Conservation (phyloP, 2,888 invertebrate genomes). For the Orthosia incerta region DNA sequence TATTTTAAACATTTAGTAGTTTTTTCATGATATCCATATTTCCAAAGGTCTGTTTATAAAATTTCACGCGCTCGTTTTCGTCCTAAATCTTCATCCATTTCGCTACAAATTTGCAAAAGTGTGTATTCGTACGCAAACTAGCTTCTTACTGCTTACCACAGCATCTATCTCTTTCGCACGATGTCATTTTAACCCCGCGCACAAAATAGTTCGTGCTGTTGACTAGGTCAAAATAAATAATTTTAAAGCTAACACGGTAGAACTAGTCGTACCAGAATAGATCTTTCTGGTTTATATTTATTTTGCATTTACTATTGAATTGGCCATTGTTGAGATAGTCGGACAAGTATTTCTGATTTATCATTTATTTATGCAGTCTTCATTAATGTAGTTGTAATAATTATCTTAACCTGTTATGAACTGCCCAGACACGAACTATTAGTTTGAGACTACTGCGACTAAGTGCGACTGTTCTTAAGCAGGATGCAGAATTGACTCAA, state of each 20-base stretch:
- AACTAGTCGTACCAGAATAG: background rate
- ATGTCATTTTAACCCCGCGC: too few species aligned
- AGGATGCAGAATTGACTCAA: conserved; percentile 1
- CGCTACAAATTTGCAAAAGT: too few species aligned
- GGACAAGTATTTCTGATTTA: background rate
- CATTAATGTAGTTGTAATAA: background rate
- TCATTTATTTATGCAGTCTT: background rate
- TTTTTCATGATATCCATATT: too few species aligned
- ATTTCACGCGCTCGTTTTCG: too few species aligned
- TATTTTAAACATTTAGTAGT: too few species aligned
- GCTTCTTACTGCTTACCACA: too few species aligned
- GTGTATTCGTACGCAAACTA: too few species aligned
- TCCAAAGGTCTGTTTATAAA: too few species aligned
- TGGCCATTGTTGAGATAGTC: conserved; percentile 8
- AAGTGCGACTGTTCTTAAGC: background rate
- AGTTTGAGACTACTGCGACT: background rate
- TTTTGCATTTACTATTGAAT: background rate
- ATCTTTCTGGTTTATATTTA: background rate
- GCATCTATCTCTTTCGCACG: too few species aligned
- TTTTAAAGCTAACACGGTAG: background rate
- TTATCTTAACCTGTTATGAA: conserved; percentile 15
- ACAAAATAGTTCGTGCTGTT: too few species aligned
- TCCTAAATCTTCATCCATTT: too few species aligned
- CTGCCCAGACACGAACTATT: background rate
- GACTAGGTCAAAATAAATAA: too few species aligned